Conservation (phyloP, 2,888 invertebrate genomes). For the Oscheius sp. region DNA sequence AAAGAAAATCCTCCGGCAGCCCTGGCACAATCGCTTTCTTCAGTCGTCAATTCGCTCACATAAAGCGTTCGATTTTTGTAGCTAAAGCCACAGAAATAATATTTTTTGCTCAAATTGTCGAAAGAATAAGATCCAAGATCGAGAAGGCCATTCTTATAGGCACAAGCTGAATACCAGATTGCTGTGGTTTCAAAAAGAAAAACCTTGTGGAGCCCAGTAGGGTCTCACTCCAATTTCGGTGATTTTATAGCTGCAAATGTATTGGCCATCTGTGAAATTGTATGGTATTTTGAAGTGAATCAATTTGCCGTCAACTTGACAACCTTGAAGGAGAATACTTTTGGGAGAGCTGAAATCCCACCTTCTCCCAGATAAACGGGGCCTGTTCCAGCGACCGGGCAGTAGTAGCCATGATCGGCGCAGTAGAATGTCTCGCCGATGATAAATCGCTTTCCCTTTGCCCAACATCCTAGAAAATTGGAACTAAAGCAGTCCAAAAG, state of each 20-base stretch:
- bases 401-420: constrained; percentile 16
- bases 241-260: constrained; percentile 4
- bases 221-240: not conserved
- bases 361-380: not conserved
- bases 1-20: too few relatives aligned
- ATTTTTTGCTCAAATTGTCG: too few relatives aligned
- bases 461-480: constrained; percentile 5
- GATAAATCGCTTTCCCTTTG: constrained; percentile 12
- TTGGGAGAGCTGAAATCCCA: too few relatives aligned
- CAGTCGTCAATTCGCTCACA: not conserved
- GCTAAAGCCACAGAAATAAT: not conserved
- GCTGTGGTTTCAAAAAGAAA: not conserved
- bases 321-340: too few relatives aligned
- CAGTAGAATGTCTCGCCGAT: constrained; percentile 20
- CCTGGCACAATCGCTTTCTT: not conserved
- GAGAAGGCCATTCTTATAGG: not conserved
- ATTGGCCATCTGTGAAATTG: not conserved
- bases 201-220: constrained; percentile 4
- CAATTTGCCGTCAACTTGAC: not conserved
- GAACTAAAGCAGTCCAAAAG: not conserved
- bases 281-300: constrained; percentile 4
- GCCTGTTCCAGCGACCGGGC: constrained; percentile 12
- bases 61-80: not conserved
- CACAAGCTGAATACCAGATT: not conserved
- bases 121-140: not conserved